Evolutionary conservation across 1,140 invertebrate genomes (phyloP).

Genomic region (Ectropis grisescens): DNA sequence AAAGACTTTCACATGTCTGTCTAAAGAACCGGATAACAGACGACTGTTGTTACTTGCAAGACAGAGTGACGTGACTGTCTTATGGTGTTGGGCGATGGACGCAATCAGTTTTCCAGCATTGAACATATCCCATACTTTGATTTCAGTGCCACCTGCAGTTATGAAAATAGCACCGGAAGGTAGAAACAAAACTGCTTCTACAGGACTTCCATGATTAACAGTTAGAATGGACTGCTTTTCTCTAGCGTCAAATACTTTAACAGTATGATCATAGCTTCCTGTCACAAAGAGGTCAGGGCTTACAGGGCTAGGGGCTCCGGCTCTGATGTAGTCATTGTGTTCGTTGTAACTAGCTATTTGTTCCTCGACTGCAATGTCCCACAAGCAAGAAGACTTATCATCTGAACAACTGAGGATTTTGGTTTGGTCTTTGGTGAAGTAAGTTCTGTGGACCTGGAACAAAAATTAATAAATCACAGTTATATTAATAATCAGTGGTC

Average conservation of each 20-base stretch:
- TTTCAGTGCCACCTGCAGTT: constrained; percentile 91
- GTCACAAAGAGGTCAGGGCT: constrained; percentile 84
- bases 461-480: too few relatives aligned
- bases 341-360: constrained; percentile 75
- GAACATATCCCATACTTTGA: constrained; percentile 95
- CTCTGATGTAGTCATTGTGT: constrained; percentile 88
- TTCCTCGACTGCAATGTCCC: constrained; percentile 91
- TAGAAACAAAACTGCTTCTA: constrained; percentile 92
- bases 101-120: constrained; percentile 87
- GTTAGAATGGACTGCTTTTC: constrained; percentile 77
- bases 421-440: constrained; percentile 84
- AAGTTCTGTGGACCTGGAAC: constrained; percentile 82
- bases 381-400: constrained; percentile 90
- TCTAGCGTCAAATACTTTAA: constrained; percentile 92
- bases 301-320: constrained; percentile 83
- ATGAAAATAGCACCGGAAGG: constrained; percentile 92
- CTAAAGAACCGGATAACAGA: constrained; percentile 91
- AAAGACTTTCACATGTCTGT: constrained; percentile 96
- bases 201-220: constrained; percentile 90
- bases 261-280: constrained; percentile 94
- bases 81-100: constrained; percentile 89
- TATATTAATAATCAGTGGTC: too few relatives aligned
- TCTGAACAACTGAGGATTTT: constrained; percentile 93
- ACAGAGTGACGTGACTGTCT: constrained; percentile 89
- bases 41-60: constrained; percentile 85